Evolutionary conservation across 2,888 invertebrate species (phyloP), one percentile per base, ranked within the genome.

Genomic region (Ectemnius cavifrons): DNA sequence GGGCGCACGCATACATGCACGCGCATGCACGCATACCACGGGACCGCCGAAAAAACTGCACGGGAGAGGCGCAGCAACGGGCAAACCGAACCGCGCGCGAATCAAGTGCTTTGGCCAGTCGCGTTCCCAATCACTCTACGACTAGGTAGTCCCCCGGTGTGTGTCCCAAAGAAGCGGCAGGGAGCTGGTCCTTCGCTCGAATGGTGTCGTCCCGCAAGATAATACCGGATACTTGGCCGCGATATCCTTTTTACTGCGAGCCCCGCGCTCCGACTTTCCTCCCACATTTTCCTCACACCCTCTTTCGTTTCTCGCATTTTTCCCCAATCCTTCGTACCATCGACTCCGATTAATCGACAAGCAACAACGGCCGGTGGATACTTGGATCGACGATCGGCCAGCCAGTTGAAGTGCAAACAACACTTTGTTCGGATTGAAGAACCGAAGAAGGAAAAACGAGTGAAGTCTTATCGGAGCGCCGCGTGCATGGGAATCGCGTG

Each of bases 101-200:
- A 89, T 89, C 90, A 90, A 90, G 90, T 90, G 90, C 90, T 90
- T 90, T 90, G 91, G 89, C 90, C 91, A 91, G 91, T 91, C 90
- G 90, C 90, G 90, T 89, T 91, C 90, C 91, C 91, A 91, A 91
- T 91, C 91, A 91, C 89, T 90, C 90, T 90, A 90, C 90, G 91
- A 90, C 90, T 90, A 91, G 90, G 90, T 91, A 90, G 90, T 91
- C 90, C 89, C 89, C 88, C 88, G 90, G 90, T 90, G 37, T 37
- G 90, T 89, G 84, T 83, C 83, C 83, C 80, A 83, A 83, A 83
- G 82, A 79, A 82, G 84, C 83, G 84, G 84, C 82, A 82, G 81
- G 81, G 79, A 81, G 83, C 80, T 83, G 82, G 79, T 83, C 82
- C 78, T 77, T 83, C 73, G 81, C 79, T 80, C 83, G 77, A 37